Base-by-base conservation (phyloP, 2,113 vertebrate genomes). In the Entelurus aequoreus region DNA sequence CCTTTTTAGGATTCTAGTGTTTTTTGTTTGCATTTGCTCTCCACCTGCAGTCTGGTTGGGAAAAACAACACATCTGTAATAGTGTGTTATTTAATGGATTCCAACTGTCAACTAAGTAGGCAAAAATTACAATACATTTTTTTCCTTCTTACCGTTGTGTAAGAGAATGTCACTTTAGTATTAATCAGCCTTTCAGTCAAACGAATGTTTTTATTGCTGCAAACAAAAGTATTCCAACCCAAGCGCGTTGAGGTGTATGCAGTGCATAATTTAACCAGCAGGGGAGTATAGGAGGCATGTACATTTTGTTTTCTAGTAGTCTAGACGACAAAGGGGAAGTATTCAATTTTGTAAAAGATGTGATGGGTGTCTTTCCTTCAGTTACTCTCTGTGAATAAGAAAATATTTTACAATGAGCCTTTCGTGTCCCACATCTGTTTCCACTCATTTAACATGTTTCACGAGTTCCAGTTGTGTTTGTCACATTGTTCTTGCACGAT, bases 161-260 rank as follows among this genome's bases (percentile, higher is more conserved):
- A 77, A 84, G 76, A 81, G 74, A 84, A 81, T 78, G 77, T 87
- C 84, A 86, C 81, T 87, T 85, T 84, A 85, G 81, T 85, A 71
- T 83, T 85, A 71, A 71, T 80, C 60, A 75, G 81, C 72, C 78
- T 81, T 79, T 75, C 66, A 73, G 76, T 84, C 62, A 75, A 69
- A 82, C 72, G 87, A 88, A 87, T 88, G 86, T 88, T 72, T 71
- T 13, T 65, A 69, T 77, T 85, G 84, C 84, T 85, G 78, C 79
- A 82, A 66, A 79, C 73, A 66, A 75, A 79, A 73, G 73, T 75
- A 73, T 76, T 79, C 57, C 61, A 68, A 71, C 75, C 75, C 68
- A 0, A 37, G 15, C 48, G 76, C 77, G 71, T 72, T 61, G n/a
- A 70, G 68, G 48, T 73, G 63, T 80, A 66, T 72, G 68, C 62